Percentiles rank a stretch among this genome's conserved stretches.
These are phyloP conservation scores for Balaenoptera acutorostrata DNA, from an alignment of 2,113 vertebrate species.

Conservation along the genomic window DNA sequence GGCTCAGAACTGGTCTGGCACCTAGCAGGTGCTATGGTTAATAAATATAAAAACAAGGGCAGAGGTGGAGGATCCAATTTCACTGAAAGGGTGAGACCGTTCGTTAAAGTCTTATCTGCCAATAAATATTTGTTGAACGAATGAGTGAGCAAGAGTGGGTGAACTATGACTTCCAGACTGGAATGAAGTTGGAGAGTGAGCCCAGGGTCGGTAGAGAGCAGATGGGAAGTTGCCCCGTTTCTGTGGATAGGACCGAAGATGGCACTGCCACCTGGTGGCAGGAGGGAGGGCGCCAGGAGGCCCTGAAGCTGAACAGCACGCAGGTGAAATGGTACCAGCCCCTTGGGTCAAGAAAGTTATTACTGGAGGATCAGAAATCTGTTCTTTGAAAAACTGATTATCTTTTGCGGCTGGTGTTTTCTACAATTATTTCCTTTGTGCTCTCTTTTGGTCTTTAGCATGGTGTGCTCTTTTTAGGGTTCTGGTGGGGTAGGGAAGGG, in stretches of 20 bases:
- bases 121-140: neutral
- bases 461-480: neutral
- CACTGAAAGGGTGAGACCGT: neutral
- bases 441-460: neutral
- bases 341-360: neutral
- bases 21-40: neutral
- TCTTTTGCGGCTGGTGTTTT: neutral
- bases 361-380: neutral
- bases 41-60: neutral
- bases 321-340: neutral
- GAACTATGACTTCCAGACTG: neutral
- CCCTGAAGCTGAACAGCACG: neutral
- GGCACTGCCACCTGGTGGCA: neutral
- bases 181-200: neutral
- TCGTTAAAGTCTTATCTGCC: neutral
- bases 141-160: neutral
- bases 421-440: neutral
- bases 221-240: neutral
- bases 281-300: neutral
- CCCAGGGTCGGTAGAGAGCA: neutral
- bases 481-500: fast-evolving
- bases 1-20: neutral
- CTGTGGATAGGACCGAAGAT: neutral
- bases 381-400: neutral
- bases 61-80: neutral